Conservation (phyloP, 64 coral and sea anemone species). For the Porites australiensis region DNA sequence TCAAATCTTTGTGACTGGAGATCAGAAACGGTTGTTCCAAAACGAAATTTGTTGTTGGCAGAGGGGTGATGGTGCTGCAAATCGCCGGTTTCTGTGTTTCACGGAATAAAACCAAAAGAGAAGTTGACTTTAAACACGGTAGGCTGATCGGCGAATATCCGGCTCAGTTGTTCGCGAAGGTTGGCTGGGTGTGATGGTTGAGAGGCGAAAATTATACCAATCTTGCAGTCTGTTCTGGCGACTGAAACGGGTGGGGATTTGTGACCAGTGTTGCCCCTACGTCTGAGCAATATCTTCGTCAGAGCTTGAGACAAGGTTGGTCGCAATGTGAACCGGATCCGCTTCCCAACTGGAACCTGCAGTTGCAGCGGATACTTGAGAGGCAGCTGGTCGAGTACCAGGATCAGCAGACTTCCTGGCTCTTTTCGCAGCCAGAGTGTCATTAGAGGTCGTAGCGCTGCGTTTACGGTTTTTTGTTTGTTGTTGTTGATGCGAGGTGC, state of each 20-base stretch:
- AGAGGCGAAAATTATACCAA: not conserved
- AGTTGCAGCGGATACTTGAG: no score
- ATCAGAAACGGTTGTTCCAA: not conserved
- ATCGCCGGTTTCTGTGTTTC: not conserved
- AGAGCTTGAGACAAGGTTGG: not conserved
- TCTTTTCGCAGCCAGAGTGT: no score
- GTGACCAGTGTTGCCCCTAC: not conserved
- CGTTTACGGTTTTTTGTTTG: no score
- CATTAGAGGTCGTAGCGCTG: no score
- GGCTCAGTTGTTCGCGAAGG: not conserved
- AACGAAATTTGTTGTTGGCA: not conserved
- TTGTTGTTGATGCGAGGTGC: no score
- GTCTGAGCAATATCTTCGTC: not conserved
- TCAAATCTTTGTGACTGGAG: not conserved
- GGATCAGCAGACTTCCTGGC: no score
- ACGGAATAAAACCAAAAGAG: not conserved
- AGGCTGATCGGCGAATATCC: not conserved
- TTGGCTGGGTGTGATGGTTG: not conserved
- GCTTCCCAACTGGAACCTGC: conserved; percentile 1
- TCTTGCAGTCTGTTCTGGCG: not conserved
- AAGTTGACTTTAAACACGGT: not conserved
- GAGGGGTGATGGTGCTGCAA: not conserved
- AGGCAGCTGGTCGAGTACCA: no score
- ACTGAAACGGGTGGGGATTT: conserved; percentile 9
- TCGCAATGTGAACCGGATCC: not conserved